Percentiles rank a stretch among this genome's conserved stretches.
phyloP scores from a whole-genome alignment of 2,888 invertebrate species.

The Gandaritis pyraliata region DNA sequence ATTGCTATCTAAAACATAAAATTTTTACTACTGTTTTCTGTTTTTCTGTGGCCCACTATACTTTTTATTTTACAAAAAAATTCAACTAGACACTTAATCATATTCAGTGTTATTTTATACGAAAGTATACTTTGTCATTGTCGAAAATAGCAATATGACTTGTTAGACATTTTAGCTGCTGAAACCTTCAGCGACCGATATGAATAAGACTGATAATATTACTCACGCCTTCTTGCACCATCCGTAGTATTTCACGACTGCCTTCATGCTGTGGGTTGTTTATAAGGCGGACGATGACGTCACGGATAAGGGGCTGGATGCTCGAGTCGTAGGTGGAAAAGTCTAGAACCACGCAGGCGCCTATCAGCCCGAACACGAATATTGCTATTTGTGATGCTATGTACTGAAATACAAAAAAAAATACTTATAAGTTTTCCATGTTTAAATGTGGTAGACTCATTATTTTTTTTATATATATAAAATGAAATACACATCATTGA shows the following conservation, averaged over 20 bases:
- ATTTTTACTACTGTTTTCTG: no score
- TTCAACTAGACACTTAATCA: no score
- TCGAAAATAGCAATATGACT: no score
- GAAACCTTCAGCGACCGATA: neutral
- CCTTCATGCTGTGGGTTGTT: slow-evolving; percentile 89
- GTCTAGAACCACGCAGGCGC: slow-evolving; percentile 90
- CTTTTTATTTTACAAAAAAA: no score
- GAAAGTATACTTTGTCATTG: no score
- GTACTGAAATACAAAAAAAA: slow-evolving; percentile 84
- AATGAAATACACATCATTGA: no score
- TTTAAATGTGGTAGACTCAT: neutral
- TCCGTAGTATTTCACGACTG: slow-evolving; percentile 87
- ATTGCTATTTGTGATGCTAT: slow-evolving; percentile 88
- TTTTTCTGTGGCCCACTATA: no score
- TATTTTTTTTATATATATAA: no score
- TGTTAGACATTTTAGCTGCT: no score
- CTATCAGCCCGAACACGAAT: slow-evolving; percentile 89
- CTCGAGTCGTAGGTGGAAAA: slow-evolving; percentile 92
- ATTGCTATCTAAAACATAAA: no score
- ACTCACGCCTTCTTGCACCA: slow-evolving; percentile 94
- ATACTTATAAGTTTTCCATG: neutral
- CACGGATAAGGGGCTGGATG: slow-evolving; percentile 90
- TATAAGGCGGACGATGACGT: slow-evolving; percentile 89
- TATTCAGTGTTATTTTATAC: no score
- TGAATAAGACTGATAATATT: neutral